Evolutionary conservation across 2,888 invertebrate species (phyloP).

Genomic region (Cactoblastis cactorum): DNA sequence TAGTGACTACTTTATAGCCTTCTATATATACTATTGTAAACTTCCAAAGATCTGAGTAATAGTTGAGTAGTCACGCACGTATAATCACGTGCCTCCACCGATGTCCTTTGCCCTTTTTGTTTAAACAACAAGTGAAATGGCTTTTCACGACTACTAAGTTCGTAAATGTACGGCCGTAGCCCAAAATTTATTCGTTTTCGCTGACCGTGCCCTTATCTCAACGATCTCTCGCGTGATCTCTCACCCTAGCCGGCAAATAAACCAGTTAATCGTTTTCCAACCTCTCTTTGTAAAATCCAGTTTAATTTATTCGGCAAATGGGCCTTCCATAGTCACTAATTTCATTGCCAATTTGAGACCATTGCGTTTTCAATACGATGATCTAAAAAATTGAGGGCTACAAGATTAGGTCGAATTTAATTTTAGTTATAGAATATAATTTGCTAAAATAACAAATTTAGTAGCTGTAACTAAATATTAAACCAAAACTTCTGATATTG

Average conservation of each 20-base stretch:
- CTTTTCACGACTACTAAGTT: neutral
- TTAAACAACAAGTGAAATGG: neutral
- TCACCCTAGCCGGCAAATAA: neutral
- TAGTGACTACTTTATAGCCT: too few species aligned
- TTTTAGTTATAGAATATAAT: too few species aligned
- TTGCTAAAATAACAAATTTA: too few species aligned
- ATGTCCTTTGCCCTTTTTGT: neutral
- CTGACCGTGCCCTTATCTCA: slow-evolving; percentile 1
- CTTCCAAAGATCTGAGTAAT: neutral
- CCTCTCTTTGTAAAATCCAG: neutral
- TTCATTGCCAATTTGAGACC: neutral
- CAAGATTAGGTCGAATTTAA: too few species aligned
- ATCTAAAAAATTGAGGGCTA: neutral
- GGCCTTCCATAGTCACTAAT: neutral
- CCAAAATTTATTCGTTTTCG: neutral
- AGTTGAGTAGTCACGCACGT: neutral
- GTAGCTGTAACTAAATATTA: too few species aligned
- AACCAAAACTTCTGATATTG: too few species aligned
- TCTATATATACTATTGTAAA: too few species aligned
- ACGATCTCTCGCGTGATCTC: neutral
- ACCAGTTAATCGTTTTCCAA: slow-evolving; percentile 1
- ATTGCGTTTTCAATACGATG: neutral
- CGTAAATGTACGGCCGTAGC: neutral
- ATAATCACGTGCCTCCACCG: neutral
- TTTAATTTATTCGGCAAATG: neutral